These are phyloP conservation scores for Pampusana beccarii DNA, from an alignment of 2,113 vertebrate genomes.

Conservation along the genomic window DNA sequence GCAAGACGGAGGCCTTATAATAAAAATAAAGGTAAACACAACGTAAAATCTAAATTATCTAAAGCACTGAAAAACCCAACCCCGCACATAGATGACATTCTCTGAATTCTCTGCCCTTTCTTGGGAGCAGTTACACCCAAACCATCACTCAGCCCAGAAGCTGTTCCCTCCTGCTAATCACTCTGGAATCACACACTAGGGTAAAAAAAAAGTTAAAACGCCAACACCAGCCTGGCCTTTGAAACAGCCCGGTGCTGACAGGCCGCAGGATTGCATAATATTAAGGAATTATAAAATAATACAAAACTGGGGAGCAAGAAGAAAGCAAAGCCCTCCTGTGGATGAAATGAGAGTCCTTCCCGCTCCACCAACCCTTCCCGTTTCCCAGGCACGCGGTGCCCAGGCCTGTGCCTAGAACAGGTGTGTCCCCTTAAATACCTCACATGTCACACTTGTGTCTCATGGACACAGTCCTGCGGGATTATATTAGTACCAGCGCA, in stretches of 20 bases:
- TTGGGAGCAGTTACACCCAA: constrained; percentile 58
- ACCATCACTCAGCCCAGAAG: constrained; percentile 41
- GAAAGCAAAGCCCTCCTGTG: not conserved
- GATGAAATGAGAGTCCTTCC: not conserved
- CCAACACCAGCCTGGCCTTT: not conserved
- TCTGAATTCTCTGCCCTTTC: constrained; percentile 53
- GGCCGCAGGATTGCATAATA: not conserved
- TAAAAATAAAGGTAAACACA: constrained; percentile 32
- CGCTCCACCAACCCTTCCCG: not conserved
- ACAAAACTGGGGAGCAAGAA: not conserved
- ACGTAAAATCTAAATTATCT: constrained; percentile 25
- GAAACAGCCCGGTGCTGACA: not conserved
- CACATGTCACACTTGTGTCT: constrained; percentile 53
- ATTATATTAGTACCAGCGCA: constrained; percentile 57
- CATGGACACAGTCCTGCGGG: constrained; percentile 2
- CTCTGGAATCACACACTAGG: not conserved
- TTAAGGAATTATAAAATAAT: not conserved
- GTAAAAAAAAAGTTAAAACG: constrained; percentile 6
- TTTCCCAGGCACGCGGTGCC: constrained; percentile 12
- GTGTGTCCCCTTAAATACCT: constrained; percentile 73
- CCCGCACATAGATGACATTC: constrained; percentile 55
- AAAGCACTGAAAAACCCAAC: constrained; percentile 36
- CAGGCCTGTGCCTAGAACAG: constrained; percentile 54
- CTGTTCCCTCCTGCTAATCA: constrained; percentile 20
- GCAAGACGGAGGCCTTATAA: not conserved